phyloP scores from a whole-genome alignment of 2,113 vertebrate genomes.

The Tapirus terrestris region DNA sequence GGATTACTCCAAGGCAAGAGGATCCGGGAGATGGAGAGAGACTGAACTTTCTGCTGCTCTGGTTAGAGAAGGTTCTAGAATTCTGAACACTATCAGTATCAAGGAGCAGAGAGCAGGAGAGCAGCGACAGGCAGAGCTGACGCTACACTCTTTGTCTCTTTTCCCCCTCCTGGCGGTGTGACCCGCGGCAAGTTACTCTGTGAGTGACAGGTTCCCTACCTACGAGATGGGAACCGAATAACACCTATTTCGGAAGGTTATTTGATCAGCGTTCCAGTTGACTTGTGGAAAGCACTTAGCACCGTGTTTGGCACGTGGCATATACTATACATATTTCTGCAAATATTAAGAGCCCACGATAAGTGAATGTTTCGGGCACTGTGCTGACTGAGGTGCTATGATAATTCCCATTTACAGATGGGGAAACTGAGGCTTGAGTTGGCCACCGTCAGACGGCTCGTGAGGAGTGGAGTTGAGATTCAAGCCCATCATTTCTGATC shows the following conservation, averaged over 20 bases:
- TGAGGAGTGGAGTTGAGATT: not conserved
- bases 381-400: not conserved
- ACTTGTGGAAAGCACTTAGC: not conserved
- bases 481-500: not conserved
- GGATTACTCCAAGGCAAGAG: not conserved
- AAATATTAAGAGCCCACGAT: not conserved
- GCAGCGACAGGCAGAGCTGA: accelerated
- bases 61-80: not conserved
- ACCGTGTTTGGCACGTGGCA: not conserved
- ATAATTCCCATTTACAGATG: not conserved
- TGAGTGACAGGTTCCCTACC: not conserved
- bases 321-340: accelerated
- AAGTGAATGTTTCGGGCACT: accelerated
- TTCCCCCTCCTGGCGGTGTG: accelerated
- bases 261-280: accelerated
- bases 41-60: not conserved
- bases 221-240: no score
- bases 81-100: not conserved
- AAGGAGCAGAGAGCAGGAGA: not conserved
- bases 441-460: accelerated
- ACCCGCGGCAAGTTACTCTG: not conserved
- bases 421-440: not conserved
- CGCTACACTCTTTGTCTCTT: not conserved
- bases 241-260: not conserved
- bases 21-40: not conserved